A percentile compares a stretch with the other conserved stretches of the same genome.
Evolutionary conservation across 53 echinoderm and acorn worm genomes (phyloP).

Genomic region (Actinopyga echinites): DNA sequence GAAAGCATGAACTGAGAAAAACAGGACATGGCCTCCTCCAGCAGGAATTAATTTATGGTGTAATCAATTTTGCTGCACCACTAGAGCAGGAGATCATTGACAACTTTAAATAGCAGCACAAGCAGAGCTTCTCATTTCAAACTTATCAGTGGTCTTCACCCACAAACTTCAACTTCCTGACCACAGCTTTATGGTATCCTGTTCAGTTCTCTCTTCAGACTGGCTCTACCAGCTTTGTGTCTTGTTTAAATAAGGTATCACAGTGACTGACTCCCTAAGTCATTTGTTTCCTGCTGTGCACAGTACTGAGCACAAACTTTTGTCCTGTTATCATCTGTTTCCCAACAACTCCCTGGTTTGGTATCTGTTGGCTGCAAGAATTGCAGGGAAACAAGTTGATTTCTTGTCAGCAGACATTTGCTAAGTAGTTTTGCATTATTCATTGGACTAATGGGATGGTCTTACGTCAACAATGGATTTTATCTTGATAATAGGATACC

Average conservation of each 20-base stretch:
- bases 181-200: neutral
- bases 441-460: neutral
- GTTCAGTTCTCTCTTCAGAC: neutral
- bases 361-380: too few species aligned
- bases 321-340: too few species aligned
- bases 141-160: slow-evolving; percentile 1
- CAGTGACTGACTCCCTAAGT: too few species aligned
- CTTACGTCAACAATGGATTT: slow-evolving; percentile 16
- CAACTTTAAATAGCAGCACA: neutral
- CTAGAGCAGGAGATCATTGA: neutral
- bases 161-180: slow-evolving; percentile 27
- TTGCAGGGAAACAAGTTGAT: too few species aligned
- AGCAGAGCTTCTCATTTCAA: slow-evolving; percentile 6
- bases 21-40: slow-evolving; percentile 7
- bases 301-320: too few species aligned
- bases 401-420: too few species aligned
- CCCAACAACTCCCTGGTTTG: too few species aligned
- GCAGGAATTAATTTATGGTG: slow-evolving; percentile 20
- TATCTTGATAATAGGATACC: neutral
- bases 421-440: neutral
- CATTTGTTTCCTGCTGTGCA: too few species aligned
- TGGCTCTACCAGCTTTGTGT: neutral
- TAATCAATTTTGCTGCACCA: neutral
- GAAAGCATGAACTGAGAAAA: neutral
- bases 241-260: too few species aligned